Evolutionary conservation across 2,888 invertebrate genomes (phyloP).

Genomic region (Aethes cnicana): DNA sequence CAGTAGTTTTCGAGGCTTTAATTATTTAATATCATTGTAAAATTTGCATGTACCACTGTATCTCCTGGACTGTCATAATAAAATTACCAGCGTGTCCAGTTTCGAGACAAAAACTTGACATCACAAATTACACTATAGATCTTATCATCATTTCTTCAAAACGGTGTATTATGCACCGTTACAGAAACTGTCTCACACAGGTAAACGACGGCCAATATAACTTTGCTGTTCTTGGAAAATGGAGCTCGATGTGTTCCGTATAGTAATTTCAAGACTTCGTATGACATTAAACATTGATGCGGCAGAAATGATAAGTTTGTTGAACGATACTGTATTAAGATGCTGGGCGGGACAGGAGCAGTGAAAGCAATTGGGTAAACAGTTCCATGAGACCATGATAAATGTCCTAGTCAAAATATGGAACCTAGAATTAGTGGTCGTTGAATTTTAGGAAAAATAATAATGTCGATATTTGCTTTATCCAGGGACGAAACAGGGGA

Average conservation of each 20-base stretch:
- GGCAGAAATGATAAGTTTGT: background rate
- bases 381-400: no score
- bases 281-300: background rate
- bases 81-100: conserved; percentile 23
- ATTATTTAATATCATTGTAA: no score
- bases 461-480: no score
- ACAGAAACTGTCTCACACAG: conserved; percentile 27
- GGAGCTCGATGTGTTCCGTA: background rate
- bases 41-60: background rate
- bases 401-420: no score
- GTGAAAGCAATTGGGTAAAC: conserved; percentile 38
- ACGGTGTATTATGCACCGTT: conserved; percentile 29
- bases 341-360: conserved; percentile 26
- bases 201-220: conserved; percentile 13
- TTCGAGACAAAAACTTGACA: conserved; percentile 25
- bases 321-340: background rate
- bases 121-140: conserved; percentile 31
- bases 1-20: no score
- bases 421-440: no score
- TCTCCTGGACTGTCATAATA: conserved; percentile 16
- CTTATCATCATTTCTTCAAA: conserved; percentile 32
- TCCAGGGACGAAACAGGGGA: no score
- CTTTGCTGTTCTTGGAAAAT: conserved; percentile 2
- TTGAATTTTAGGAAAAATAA: no score
- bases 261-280: background rate